A percentile compares a stretch with the other conserved stretches of the same genome.
phyloP scores from a whole-genome alignment of 2,888 invertebrate species.

The Patella depressa region DNA sequence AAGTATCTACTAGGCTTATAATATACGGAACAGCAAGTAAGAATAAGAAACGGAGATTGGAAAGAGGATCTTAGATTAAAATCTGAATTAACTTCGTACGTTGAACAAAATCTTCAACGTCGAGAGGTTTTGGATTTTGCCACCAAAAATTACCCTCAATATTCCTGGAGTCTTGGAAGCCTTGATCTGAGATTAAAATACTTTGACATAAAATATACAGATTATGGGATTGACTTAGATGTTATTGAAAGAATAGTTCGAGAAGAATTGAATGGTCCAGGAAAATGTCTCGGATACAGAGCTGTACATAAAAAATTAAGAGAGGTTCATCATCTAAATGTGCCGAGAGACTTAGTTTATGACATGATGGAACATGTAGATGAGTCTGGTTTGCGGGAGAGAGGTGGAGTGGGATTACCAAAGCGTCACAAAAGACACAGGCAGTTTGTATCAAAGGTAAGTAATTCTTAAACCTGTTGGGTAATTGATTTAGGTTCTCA shows the following conservation, averaged over 20 bases:
- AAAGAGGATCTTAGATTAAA: no score
- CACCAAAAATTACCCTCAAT: background rate
- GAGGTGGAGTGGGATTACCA: no score
- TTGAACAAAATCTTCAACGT: background rate
- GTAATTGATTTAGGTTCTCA: no score
- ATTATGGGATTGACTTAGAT: conserved; percentile 1
- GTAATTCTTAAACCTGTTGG: background rate
- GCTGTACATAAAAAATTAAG: background rate
- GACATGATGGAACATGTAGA: background rate
- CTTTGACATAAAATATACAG: background rate
- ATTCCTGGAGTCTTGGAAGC: background rate
- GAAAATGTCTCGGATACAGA: background rate
- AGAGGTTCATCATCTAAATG: background rate
- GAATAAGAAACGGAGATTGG: no score
- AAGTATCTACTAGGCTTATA: no score
- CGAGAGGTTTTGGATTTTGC: background rate
- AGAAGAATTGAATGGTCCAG: background rate
- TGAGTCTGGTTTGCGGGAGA: no score
- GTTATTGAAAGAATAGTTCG: background rate
- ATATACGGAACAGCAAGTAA: no score
- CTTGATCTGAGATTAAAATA: background rate
- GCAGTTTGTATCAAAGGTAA: background rate
- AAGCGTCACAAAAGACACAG: background rate
- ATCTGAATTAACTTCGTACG: no score
- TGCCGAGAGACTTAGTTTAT: background rate